A percentile compares a stretch with the other conserved stretches of the same genome.
Evolutionary conservation across 2,888 invertebrate species (phyloP).

Genomic region (Pachymerium ferrugineum): DNA sequence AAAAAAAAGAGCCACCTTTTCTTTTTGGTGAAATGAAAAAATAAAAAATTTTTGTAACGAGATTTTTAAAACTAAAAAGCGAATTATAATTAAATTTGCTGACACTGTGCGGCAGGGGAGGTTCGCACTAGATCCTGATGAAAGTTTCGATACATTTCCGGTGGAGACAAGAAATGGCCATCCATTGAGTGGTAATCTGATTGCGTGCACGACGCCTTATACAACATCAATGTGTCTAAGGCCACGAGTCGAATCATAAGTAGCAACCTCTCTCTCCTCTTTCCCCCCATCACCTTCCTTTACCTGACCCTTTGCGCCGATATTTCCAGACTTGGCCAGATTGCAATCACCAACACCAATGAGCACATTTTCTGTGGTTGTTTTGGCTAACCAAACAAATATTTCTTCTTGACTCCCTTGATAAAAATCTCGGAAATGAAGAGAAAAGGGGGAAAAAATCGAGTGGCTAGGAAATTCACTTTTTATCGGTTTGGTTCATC

Average conservation of each 20-base stretch:
- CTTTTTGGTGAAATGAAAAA: no score
- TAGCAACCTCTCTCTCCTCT: not conserved
- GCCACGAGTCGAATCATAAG: not conserved
- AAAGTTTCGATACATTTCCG: slow-evolving; percentile 1
- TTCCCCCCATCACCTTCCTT: not conserved
- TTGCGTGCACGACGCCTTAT: not conserved
- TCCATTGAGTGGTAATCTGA: slow-evolving; percentile 3
- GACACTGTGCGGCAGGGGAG: no score
- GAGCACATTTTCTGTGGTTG: slow-evolving; percentile 3
- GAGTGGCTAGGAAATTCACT: no score
- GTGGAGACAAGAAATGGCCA: slow-evolving; percentile 4
- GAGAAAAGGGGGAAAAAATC: no score
- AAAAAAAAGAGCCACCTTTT: no score
- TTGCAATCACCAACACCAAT: slow-evolving; percentile 10
- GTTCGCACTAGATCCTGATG: not conserved
- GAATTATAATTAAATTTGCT: not conserved
- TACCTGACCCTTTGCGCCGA: not conserved
- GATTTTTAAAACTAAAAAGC: no score
- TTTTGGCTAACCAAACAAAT: slow-evolving; percentile 11
- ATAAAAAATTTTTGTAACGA: no score
- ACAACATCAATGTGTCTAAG: slow-evolving; percentile 6
- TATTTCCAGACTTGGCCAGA: not conserved
- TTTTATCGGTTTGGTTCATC: no score
- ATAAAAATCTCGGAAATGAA: not conserved
- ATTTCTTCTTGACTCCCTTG: not conserved